These are phyloP conservation scores for Metallyticus violacea DNA, from an alignment of 2,888 invertebrate genomes.

Conservation along the genomic window DNA sequence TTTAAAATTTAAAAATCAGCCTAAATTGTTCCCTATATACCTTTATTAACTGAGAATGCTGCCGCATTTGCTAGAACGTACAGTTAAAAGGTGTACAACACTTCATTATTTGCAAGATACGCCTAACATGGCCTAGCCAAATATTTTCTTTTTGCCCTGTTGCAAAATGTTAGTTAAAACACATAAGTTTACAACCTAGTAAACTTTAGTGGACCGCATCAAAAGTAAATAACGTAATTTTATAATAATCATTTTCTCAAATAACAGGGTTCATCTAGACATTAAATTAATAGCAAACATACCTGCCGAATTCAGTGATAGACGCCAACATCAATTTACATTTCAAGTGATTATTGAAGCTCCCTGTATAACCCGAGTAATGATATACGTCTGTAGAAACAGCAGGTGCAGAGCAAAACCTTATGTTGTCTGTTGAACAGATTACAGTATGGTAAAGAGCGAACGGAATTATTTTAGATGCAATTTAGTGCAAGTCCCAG, in stretches of 20 bases:
- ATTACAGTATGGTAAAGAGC: not conserved
- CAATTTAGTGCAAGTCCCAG: too few relatives aligned
- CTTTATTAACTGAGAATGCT: too few relatives aligned
- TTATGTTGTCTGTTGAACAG: not conserved
- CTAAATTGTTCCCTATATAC: too few relatives aligned
- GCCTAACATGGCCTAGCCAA: too few relatives aligned
- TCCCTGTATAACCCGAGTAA: not conserved
- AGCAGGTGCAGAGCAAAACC: not conserved
- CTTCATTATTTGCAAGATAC: too few relatives aligned
- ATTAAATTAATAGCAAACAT: not conserved
- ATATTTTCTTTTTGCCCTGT: too few relatives aligned
- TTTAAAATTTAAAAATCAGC: too few relatives aligned
- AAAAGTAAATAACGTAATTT: not conserved
- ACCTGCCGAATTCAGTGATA: not conserved
- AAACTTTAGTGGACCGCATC: not conserved
- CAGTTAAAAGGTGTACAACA: too few relatives aligned
- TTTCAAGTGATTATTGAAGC: not conserved
- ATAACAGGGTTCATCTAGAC: not conserved
- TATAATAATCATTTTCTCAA: not conserved
- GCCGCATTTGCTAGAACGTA: too few relatives aligned
- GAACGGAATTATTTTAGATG: not conserved
- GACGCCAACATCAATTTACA: not conserved
- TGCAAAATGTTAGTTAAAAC: not conserved
- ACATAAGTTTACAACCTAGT: not conserved
- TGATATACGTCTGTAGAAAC: not conserved